phyloP scores from a whole-genome alignment of 2,888 invertebrate species.

The Dicyrtomina minuta region DNA sequence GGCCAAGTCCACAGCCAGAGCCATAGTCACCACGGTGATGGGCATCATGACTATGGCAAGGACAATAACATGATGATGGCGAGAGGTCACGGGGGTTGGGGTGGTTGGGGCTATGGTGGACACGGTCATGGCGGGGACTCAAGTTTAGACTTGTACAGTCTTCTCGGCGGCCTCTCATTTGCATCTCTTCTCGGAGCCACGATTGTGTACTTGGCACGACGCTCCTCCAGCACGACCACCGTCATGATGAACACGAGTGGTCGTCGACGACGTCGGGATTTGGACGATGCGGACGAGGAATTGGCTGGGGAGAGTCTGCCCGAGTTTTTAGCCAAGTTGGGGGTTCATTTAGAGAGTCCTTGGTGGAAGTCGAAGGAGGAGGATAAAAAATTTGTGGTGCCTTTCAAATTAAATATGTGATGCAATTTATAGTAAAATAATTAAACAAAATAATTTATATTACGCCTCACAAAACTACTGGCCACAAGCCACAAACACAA shows the following conservation, averaged over 20 bases:
- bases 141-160: constrained; percentile 46
- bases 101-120: constrained; percentile 21
- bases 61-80: too few species aligned
- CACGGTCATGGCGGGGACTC: constrained; percentile 21
- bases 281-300: constrained; percentile 22
- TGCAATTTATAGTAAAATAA: too few species aligned
- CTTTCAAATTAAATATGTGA: constrained; percentile 30
- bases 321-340: constrained; percentile 12
- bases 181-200: constrained; percentile 49
- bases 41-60: neutral
- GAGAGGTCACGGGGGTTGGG: neutral
- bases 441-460: too few species aligned
- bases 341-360: constrained; percentile 10
- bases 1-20: too few species aligned
- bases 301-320: constrained; percentile 11
- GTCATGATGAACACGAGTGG: constrained; percentile 18
- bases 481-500: too few species aligned
- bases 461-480: too few species aligned
- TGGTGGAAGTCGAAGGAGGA: constrained; percentile 22
- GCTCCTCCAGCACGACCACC: neutral
- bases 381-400: constrained; percentile 13
- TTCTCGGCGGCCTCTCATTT: constrained; percentile 47
- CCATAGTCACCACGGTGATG: too few species aligned
- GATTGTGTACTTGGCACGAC: constrained; percentile 43
- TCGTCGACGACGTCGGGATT: constrained; percentile 22